Conservation (phyloP, 2,888 invertebrate species). For the Campoplex capitator region DNA sequence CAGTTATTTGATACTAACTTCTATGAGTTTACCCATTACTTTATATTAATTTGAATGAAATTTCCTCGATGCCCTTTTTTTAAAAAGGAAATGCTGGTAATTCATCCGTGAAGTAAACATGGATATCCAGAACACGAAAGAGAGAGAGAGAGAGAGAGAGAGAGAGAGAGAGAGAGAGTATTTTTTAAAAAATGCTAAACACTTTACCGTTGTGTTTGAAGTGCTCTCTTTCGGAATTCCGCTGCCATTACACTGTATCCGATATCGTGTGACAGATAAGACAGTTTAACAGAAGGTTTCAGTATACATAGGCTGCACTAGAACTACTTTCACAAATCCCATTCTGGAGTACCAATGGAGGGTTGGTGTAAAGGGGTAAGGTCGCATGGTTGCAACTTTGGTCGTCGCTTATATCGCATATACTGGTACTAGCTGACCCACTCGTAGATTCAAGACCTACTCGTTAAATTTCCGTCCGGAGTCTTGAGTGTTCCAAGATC, state of each 20-base stretch:
- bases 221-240: background rate
- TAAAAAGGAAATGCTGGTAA: no score
- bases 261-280: conserved; percentile 4
- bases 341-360: conserved; percentile 17
- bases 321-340: conserved; percentile 22
- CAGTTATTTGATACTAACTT: background rate
- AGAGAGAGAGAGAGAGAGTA: background rate
- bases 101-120: background rate
- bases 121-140: background rate
- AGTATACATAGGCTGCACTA: conserved; percentile 1
- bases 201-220: conserved; percentile 4
- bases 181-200: background rate
- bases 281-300: background rate
- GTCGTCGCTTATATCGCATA: conserved; percentile 31
- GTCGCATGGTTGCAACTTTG: conserved; percentile 19
- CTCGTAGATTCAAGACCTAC: conserved; percentile 66
- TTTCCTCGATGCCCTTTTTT: background rate
- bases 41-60: background rate
- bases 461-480: conserved; percentile 70
- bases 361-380: background rate
- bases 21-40: background rate
- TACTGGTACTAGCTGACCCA: conserved; percentile 59
- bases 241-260: background rate
- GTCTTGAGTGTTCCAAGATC: conserved; percentile 66
- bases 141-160: no score